A percentile compares a stretch with the other conserved stretches of the same genome.
phyloP scores from a whole-genome alignment of 2,888 invertebrate species.

The Mechanitis messenoides region DNA sequence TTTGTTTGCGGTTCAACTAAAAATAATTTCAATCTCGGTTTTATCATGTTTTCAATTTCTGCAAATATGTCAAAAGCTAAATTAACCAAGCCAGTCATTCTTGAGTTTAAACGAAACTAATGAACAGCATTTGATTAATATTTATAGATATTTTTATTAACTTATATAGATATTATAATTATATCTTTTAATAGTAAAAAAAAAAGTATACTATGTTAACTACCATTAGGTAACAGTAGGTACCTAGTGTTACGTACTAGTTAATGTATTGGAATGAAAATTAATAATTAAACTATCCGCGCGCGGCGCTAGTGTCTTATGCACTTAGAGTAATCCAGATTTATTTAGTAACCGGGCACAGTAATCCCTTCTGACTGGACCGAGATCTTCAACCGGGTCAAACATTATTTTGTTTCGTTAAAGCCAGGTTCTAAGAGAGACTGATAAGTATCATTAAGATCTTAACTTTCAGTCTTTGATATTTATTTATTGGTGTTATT shows the following conservation, averaged over 20 bases:
- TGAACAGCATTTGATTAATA: too few relatives aligned
- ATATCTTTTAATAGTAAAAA: too few relatives aligned
- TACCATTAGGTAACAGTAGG: too few relatives aligned
- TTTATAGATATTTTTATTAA: too few relatives aligned
- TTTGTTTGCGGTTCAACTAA: too few relatives aligned
- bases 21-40: too few relatives aligned
- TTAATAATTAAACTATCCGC: conserved; percentile 5
- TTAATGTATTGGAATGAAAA: neutral
- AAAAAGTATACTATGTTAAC: too few relatives aligned
- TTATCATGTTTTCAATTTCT: too few relatives aligned
- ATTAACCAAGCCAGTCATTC: too few relatives aligned
- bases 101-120: too few relatives aligned
- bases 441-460: conserved; percentile 19
- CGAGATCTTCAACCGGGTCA: neutral
- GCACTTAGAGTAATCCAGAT: conserved; percentile 35
- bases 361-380: conserved; percentile 30
- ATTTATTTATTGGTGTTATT: conserved; percentile 13
- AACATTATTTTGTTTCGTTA: conserved; percentile 10
- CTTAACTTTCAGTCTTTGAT: conserved; percentile 9
- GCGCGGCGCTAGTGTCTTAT: conserved; percentile 24
- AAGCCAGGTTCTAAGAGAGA: conserved; percentile 17
- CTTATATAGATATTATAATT: too few relatives aligned
- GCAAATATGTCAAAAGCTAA: too few relatives aligned
- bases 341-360: conserved; percentile 30
- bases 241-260: neutral